Base-by-base conservation (phyloP, 2,797 vertebrate species). In the Oreortyx pictus region DNA sequence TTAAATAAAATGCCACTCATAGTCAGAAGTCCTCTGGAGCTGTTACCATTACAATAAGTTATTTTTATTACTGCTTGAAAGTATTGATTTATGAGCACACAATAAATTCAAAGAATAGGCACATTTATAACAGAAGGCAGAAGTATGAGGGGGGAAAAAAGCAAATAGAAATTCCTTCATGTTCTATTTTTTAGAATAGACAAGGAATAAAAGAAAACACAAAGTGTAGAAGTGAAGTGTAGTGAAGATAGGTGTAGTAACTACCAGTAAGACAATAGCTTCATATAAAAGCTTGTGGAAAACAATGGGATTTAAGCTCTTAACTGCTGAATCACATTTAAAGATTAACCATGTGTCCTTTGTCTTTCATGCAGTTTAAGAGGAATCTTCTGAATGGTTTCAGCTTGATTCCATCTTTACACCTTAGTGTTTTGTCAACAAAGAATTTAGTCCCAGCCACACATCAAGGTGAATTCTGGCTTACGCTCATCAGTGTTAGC, bases 31-130 rank as follows among this genome's bases (percentile, higher is more conserved):
- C 94, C 91, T 97, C 90, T 94, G 94, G 93, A 97, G 77, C 92
- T 95, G 91, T 96, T 97, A 90, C 82, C 37, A 76, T 95, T 92
- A 92, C 75, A 92, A 68, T 97, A 96, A 95, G 95, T 97, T 97
- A 96, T 96, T 97, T 97, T 97, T 96, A 97, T 96, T 96, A 94
- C 88, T 76, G 67, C 71, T 79, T 88, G 72, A 93, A 96, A 87
- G 67, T 95, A 95, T 93, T 97, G 92, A 96, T 96, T 97, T 96
- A 95, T 89, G 86, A 89, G 77, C 46, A 86, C 81, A 84, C 81
- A 94, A 94, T 90, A 94, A 93, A 68, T 92, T 56, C 37, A 89
- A 95, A 94, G 88, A 95, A 96, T 91, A 88, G 50, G 62, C 82
- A 73, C 65, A 84, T 96, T 94, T 95, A 62, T 90, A 92, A 80